Evolutionary conservation across 2,797 vertebrate genomes (phyloP).

Genomic region (Mastacembelus armatus): DNA sequence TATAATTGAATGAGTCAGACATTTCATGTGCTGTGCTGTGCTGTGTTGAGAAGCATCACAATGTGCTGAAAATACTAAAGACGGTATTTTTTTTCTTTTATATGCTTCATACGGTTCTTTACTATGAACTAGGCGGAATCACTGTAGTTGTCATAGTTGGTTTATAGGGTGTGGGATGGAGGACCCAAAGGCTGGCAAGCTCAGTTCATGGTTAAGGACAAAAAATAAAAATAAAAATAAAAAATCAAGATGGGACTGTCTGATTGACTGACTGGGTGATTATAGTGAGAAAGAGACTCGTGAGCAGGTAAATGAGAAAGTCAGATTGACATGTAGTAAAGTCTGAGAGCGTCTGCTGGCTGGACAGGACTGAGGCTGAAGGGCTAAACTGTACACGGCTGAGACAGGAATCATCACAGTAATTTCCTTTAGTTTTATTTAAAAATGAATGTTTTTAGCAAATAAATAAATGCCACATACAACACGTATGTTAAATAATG

Average conservation of each 20-base stretch:
- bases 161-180: neutral
- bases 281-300: neutral
- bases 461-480: no score
- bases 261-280: neutral
- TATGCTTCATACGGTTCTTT: neutral
- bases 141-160: neutral
- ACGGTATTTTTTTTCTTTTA: neutral
- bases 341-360: neutral
- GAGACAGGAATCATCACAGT: neutral
- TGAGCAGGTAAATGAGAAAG: neutral
- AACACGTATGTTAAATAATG: neutral
- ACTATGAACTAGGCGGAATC: neutral
- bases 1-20: constrained; percentile 61
- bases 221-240: neutral
- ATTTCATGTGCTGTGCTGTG: constrained; percentile 28
- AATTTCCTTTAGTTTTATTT: neutral
- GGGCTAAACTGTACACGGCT: no score
- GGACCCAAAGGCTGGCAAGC: neutral
- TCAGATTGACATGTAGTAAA: neutral
- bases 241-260: no score
- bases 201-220: neutral
- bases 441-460: no score
- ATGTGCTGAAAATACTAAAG: constrained; percentile 13
- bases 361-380: neutral
- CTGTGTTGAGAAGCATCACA: constrained; percentile 28